phyloP scores from a whole-genome alignment of 2,888 invertebrate species.

The Dryomyza anilis region DNA sequence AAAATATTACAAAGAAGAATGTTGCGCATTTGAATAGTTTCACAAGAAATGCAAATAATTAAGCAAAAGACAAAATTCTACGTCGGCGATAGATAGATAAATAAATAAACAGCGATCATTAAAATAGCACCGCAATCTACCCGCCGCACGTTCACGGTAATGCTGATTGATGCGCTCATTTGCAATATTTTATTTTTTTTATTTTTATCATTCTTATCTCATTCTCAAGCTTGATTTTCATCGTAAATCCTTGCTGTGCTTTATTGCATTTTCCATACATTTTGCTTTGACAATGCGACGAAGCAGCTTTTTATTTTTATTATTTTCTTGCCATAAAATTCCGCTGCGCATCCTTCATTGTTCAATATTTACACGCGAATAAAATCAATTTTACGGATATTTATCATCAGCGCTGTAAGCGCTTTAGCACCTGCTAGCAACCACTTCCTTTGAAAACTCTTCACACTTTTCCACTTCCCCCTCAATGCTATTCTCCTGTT shows the following conservation, averaged over 20 bases:
- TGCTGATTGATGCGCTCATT: neutral
- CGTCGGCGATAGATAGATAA: neutral
- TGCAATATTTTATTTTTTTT: neutral
- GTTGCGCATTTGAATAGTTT: neutral
- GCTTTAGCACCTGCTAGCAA: neutral
- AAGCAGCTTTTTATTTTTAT: neutral
- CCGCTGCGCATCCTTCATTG: slow-evolving; percentile 1
- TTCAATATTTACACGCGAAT: slow-evolving; percentile 20
- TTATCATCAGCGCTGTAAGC: neutral
- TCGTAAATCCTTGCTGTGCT: no score
- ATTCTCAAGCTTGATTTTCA: neutral
- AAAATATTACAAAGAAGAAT: neutral
- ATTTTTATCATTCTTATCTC: neutral
- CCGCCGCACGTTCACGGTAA: neutral
- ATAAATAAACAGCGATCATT: neutral
- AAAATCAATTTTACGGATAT: slow-evolving; percentile 16
- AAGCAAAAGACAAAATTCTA: no score
- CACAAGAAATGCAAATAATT: neutral
- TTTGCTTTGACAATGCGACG: neutral
- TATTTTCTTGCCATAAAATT: neutral
- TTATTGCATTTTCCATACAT: slow-evolving; percentile 2
- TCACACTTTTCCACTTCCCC: no score
- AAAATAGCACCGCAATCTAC: neutral
- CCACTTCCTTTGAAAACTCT: no score
- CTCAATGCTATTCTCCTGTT: no score